Evolutionary conservation across 1,140 invertebrate species (phyloP).

Genomic region (Muscidifurax raptorellus): DNA sequence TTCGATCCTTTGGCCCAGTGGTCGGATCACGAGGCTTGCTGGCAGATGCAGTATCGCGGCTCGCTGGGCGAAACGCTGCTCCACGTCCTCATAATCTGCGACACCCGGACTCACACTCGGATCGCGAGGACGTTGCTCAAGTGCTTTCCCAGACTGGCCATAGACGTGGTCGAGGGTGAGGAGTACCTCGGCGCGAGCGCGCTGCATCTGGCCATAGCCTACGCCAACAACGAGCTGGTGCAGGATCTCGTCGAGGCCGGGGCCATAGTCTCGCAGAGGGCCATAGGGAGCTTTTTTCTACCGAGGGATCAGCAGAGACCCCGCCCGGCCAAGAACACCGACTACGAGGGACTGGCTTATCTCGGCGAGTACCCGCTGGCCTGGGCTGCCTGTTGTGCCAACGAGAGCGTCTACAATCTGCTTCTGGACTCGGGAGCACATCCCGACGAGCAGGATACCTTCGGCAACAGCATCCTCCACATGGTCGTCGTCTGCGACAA

Average conservation of each 20-base stretch:
- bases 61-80: conserved; percentile 95
- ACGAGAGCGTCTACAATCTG: conserved; percentile 98
- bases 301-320: conserved; percentile 91
- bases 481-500: conserved; percentile 99
- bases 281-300: conserved; percentile 94
- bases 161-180: conserved; percentile 97
- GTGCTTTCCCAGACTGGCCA: conserved; percentile 92
- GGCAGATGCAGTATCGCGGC: conserved; percentile 97
- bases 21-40: conserved; percentile 94
- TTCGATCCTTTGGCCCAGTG: conserved; percentile 91
- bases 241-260: conserved; percentile 93
- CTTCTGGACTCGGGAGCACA: conserved; percentile 93
- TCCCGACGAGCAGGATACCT: conserved; percentile 93
- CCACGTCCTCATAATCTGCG: conserved; percentile 96
- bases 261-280: conserved; percentile 93
- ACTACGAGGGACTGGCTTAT: conserved; percentile 97
- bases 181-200: conserved; percentile 97
- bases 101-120: conserved; percentile 89
- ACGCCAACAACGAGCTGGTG: conserved; percentile 96
- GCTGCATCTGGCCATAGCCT: conserved; percentile 96
- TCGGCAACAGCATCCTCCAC: conserved; percentile 97
- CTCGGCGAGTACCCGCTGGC: conserved; percentile 96
- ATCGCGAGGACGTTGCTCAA: conserved; percentile 92
- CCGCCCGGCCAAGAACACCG: conserved; percentile 85
- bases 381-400: conserved; percentile 97